Percentiles rank a stretch among this genome's conserved stretches.
Evolutionary conservation across 2,797 vertebrate species (phyloP).

Genomic region (Hozukius guyotensis): DNA sequence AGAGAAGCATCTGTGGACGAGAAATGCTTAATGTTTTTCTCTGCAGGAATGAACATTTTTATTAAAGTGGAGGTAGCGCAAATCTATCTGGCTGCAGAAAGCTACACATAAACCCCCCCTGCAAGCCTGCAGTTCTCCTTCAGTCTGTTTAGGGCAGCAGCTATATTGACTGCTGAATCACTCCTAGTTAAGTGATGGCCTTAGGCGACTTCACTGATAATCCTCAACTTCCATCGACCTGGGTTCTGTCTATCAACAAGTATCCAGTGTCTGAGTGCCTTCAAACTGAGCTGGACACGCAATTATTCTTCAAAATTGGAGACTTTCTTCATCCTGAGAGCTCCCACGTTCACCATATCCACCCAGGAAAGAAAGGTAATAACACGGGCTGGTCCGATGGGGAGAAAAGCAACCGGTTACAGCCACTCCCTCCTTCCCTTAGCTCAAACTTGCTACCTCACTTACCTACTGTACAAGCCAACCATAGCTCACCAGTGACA

Average conservation of each 20-base stretch:
- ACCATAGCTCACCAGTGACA: constrained; percentile 34
- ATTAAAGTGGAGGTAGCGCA: constrained; percentile 60
- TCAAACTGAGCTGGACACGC: constrained; percentile 43
- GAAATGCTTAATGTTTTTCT: constrained; percentile 54
- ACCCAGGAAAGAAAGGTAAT: constrained; percentile 38
- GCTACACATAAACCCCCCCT: constrained; percentile 30
- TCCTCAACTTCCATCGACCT: constrained; percentile 25
- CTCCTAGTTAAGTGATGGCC: constrained; percentile 23
- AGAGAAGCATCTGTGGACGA: constrained; percentile 31
- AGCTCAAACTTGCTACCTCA: neutral
- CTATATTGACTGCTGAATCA: constrained; percentile 21
- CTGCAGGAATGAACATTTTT: constrained; percentile 56
- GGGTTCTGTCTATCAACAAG: constrained; percentile 30
- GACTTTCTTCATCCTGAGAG: constrained; percentile 50
- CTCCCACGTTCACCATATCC: constrained; percentile 28
- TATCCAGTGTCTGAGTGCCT: constrained; percentile 36
- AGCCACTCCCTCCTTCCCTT: constrained; percentile 2
- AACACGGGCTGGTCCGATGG: constrained; percentile 12
- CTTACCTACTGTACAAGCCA: neutral
- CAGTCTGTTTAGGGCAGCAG: constrained; percentile 15
- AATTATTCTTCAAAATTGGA: constrained; percentile 67
- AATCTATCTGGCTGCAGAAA: constrained; percentile 49
- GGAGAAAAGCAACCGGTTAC: neutral
- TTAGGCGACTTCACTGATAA: constrained; percentile 40
- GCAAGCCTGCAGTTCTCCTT: constrained; percentile 39